Base-by-base conservation (phyloP, 1,140 invertebrate genomes). In the Plodia interpunctella region DNA sequence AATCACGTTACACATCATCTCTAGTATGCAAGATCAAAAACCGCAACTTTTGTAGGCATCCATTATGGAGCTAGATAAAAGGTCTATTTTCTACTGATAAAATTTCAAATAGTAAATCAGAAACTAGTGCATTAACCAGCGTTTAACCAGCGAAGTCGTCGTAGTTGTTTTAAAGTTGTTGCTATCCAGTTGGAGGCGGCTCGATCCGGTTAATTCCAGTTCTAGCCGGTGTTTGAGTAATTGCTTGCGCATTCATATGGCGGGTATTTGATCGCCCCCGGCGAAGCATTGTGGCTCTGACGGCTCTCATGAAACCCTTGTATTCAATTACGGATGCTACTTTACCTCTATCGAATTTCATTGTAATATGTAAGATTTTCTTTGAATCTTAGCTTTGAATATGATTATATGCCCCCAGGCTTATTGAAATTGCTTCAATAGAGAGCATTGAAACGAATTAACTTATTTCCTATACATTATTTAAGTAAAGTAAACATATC, bases 131-230 rank as follows among this genome's bases (percentile, higher is more conserved):
- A 44, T 44, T 44, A 15, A 44, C 13, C 13, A 44, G 38, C 38
- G 38, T n/a, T 44, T 17, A 10, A n/a, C 10, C n/a, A n/a, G n/a
- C n/a, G n/a, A n/a, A n/a, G 38, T 44, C 13, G 13, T 15, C 6
- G 21, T 3, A 44, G 38, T 44, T 44, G 38, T 44, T 44, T 44
- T 44, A 44, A 44, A 44, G 38, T 44, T 44, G 38, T 44, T n/a
- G 38, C 38, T 44, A 44, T n/a, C 38, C 38, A 44, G 38, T 44
- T 44, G 38, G 8, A 44, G 38, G 13, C 38, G 38, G 38, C 15
- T 6, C 38, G 38, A 44, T 44, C 38, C 38, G 38, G 38, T 44
- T 44, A 44, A 44, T 44, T 44, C 15, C 5, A 44, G 38, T 44
- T 44, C 38, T 44, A 6, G 15, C 38, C 38, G 38, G 38, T 44